Conservation (phyloP, 2,797 vertebrate genomes). For the Acropternis orthonyx region DNA sequence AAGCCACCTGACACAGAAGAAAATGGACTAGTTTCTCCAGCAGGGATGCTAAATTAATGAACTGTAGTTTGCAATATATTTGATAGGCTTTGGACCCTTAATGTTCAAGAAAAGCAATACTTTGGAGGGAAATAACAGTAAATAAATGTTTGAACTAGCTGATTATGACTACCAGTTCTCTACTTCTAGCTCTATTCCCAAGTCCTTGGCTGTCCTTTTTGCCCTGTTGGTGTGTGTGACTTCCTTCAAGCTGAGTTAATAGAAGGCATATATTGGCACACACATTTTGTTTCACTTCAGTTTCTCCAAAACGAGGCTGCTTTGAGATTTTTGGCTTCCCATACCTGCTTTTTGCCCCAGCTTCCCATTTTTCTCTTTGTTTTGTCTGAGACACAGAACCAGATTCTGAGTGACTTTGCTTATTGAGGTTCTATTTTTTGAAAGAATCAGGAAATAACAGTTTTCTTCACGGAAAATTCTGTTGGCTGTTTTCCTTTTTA, state of each 20-base stretch:
- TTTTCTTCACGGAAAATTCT: not conserved
- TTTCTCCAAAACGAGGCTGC: not conserved
- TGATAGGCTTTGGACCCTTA: not conserved
- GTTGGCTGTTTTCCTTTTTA: not conserved
- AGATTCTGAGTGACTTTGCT: not conserved
- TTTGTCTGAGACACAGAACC: not conserved
- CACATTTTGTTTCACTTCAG: not conserved
- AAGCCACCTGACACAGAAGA: not conserved
- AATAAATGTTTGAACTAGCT: not conserved
- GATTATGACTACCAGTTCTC: not conserved
- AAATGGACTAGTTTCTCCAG: not conserved
- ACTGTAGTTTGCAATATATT: not conserved
- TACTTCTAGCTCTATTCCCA: not conserved
- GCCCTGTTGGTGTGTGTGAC: not conserved
- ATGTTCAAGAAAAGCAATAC: not conserved
- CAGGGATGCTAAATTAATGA: not conserved
- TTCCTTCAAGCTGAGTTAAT: not conserved
- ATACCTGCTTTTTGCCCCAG: not conserved
- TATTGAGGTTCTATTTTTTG: not conserved
- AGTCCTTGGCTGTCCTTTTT: not conserved
- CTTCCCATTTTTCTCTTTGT: not conserved
- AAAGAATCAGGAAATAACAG: not conserved
- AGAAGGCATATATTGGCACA: not conserved
- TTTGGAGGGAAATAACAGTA: not conserved
- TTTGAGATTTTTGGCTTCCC: not conserved